Percentiles rank a stretch among this genome's conserved stretches.
phyloP scores from a whole-genome alignment of 2,113 vertebrate genomes.

The Anhinga anhinga region DNA sequence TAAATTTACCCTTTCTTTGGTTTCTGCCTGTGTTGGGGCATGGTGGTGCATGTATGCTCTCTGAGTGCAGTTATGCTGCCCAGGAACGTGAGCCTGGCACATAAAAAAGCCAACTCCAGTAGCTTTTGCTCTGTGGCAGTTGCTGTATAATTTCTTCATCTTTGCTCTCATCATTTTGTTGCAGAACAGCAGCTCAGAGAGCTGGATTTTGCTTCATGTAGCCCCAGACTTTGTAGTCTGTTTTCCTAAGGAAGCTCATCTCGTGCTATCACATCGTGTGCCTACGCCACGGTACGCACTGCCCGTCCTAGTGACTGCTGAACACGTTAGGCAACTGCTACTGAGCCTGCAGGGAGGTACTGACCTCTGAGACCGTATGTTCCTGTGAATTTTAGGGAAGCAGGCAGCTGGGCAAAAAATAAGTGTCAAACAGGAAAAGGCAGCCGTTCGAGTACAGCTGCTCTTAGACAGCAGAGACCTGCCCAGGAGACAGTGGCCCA shows the following conservation, averaged over 20 bases:
- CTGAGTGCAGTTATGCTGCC: background rate
- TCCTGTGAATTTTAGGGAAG: background rate
- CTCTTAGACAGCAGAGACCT: background rate
- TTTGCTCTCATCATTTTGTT: background rate
- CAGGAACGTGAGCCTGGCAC: background rate
- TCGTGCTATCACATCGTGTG: accelerated
- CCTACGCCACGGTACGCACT: too few species aligned
- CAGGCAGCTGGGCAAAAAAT: background rate
- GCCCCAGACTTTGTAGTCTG: background rate
- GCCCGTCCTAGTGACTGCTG: background rate
- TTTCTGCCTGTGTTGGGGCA: background rate
- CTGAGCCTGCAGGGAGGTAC: background rate
- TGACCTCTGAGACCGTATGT: accelerated
- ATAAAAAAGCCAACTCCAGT: background rate
- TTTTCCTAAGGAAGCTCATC: background rate
- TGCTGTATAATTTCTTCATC: background rate
- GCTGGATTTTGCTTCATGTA: background rate
- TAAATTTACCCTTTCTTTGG: background rate
- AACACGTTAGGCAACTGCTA: background rate
- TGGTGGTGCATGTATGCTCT: background rate
- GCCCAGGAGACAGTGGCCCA: background rate
- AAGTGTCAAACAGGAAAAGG: background rate
- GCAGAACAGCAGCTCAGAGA: background rate
- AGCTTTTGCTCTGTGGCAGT: background rate
- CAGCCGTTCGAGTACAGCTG: background rate